Evolutionary conservation across 2,888 invertebrate species (phyloP), one percentile per base, ranked within the genome.

Genomic region (Lottia gigantea): DNA sequence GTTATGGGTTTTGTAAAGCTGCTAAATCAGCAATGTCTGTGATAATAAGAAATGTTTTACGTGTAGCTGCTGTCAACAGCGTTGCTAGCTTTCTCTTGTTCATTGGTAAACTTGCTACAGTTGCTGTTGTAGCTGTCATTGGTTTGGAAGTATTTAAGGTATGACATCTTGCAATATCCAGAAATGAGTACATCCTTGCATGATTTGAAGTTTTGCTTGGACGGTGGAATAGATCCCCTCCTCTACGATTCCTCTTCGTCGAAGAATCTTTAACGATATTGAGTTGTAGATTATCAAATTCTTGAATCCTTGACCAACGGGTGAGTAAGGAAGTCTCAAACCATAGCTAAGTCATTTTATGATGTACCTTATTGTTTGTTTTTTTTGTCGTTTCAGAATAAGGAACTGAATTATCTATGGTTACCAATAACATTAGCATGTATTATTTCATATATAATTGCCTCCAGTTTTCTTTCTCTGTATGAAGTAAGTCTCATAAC

Each of bases 1-100:
- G 93, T 1, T 90, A 91, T 80, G 89, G 90, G 64, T 93, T 93
- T 85, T 93, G 92, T 80, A 87, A 88, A 70, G 92, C 91, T 14
- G 93, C 93, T 6, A 89, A 89, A 80, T 90, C 91, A 81, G 93
- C 93, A 0, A 92, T 93, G 80, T 68, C 78, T 61, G 70, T 85
- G 12, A 85, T 94, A 15, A 88, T 91, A 0, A 90, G 89, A 26
- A 93, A 93, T 85, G 91, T 91, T 0, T 88, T 96, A 46, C 94
- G 95, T 91, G 93, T 97, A 75, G 95, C 95, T 0, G 94, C 95
- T 0, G 94, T 97, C 75, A 97, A 97, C 90, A 94, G 95, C 78
- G 92, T 96, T 46, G 97, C 97, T 4, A 95, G 96, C 88, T 96
- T 97, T 87, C 93, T 97, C 74, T 90, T 97, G 55, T 96, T 97